phyloP scores from a whole-genome alignment of 2,888 invertebrate species.

The Cerceris ruficornis region DNA sequence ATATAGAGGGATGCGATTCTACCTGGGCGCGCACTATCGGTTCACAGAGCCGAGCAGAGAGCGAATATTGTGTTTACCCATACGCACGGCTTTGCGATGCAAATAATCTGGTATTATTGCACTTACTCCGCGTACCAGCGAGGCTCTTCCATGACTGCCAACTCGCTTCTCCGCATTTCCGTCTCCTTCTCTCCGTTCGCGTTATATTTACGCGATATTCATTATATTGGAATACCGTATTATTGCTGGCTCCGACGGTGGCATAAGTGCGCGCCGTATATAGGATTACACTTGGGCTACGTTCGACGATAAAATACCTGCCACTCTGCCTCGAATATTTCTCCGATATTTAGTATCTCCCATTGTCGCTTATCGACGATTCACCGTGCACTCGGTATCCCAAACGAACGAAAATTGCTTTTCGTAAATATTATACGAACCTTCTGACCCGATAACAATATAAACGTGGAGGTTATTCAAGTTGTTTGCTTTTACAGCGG shows the following conservation, averaged over 20 bases:
- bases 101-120: conserved; percentile 82
- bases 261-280: not conserved
- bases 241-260: conserved; percentile 36
- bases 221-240: conserved; percentile 32
- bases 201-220: conserved; percentile 47
- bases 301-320: not conserved
- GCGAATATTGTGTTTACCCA: conserved; percentile 81
- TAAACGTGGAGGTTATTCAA: too few relatives aligned
- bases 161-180: conserved; percentile 39
- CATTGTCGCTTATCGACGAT: not conserved
- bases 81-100: conserved; percentile 81
- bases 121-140: conserved; percentile 76
- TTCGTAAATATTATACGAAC: too few relatives aligned
- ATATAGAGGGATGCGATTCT: conserved; percentile 69
- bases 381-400: not conserved
- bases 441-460: too few relatives aligned
- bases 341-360: not conserved
- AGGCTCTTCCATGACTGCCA: conserved; percentile 60
- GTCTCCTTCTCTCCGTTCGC: conserved; percentile 38
- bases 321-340: not conserved
- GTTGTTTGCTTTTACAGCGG: too few relatives aligned
- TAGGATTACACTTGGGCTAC: not conserved
- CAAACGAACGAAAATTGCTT: too few relatives aligned
- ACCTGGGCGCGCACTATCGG: conserved; percentile 73
- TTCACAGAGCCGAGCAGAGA: conserved; percentile 77